Evolutionary conservation across 2,113 vertebrate genomes (phyloP), one percentile per base, ranked within the genome.

Genomic region (Ciconia stormi): DNA sequence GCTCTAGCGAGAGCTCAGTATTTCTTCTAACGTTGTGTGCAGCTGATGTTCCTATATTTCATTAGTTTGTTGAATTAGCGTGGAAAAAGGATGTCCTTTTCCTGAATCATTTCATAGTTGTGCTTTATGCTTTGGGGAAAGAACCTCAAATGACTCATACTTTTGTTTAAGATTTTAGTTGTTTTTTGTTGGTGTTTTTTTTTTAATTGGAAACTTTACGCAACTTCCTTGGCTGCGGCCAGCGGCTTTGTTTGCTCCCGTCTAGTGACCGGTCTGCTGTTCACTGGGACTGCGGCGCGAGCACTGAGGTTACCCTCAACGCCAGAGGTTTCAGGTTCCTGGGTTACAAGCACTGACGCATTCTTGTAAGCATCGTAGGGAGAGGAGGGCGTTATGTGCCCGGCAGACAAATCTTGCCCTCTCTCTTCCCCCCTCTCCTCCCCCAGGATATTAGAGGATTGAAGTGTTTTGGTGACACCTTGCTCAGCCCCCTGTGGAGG

Each of bases 91-190:
- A 95, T 87, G 87, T 93, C 94, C 96, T 94, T 95, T 93, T 97
- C 96, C 72, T 91, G 40, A 85, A 72, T 93, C 87, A 95, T 93
- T 97, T 97, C 95, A 94, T 61, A 88, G 90, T 59, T 21, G 81
- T 40, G 87, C 93, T 95, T 84, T 80, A 52, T 56, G 40, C 93
- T 92, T 77, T 59, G 94, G 90, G 90, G 96, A 97, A 97, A 97
- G 94, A 96, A 97, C 67, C 91, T 97, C 79, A 98, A 97, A 89
- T 92, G 95, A 93, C 97, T 97, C 82, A 91, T 62, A 15, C 93
- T 90, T 97, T 92, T 93, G 78, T 94, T 84, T 49, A 90, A 78
- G 89, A 26, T 80, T 93, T 90, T 44, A 62, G 9, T 40, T 34
- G 16, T 15, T 4, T 6, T 56, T 59, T n/a, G 27, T 53, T 62